phyloP scores from a whole-genome alignment of 2,113 vertebrate species.

The Hemiscyllium ocellatum region DNA sequence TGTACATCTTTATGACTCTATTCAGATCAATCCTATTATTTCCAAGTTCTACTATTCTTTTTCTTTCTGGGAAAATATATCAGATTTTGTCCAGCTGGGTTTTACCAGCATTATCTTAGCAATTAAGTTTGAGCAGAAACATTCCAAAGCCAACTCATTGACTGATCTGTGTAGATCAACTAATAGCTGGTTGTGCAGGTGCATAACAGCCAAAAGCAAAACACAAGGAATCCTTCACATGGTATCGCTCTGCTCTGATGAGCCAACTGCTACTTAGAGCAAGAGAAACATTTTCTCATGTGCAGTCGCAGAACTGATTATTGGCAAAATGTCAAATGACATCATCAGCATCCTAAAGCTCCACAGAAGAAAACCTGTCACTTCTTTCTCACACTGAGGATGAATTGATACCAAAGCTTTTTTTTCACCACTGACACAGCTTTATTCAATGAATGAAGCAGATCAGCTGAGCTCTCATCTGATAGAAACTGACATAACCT shows the following conservation, averaged over 20 bases:
- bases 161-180: background rate
- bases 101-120: background rate
- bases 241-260: background rate
- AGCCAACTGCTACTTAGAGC: conserved; percentile 55
- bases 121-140: background rate
- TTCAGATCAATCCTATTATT: no score
- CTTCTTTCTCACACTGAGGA: background rate
- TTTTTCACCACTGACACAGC: conserved; percentile 41
- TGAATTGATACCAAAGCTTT: background rate
- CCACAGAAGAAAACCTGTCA: conserved; percentile 45
- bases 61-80: background rate
- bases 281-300: conserved; percentile 56
- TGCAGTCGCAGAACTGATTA: conserved; percentile 49
- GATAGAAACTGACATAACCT: conserved; percentile 10
- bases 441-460: conserved; percentile 59
- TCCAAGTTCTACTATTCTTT: no score
- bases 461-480: conserved; percentile 50
- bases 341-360: conserved; percentile 51
- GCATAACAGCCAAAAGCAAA: background rate
- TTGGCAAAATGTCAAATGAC: conserved; percentile 56
- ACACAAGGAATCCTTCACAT: background rate
- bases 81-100: background rate
- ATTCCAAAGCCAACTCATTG: background rate
- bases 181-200: background rate
- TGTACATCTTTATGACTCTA: no score